Conservation (phyloP, 2,113 vertebrate genomes). For the Plotosus lineatus region DNA sequence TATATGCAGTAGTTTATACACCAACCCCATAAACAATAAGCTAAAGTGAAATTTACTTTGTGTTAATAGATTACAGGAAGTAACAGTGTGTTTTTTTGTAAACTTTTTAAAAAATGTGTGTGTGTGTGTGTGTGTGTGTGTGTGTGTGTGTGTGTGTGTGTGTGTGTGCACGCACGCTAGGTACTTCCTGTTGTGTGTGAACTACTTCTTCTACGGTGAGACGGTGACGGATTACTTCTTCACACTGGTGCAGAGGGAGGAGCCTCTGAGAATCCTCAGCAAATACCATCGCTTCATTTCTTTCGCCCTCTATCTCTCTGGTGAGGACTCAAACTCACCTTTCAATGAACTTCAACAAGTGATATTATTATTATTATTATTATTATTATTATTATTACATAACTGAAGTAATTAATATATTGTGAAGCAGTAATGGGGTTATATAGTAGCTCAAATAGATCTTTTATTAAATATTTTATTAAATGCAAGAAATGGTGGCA, state of each 20-base stretch:
- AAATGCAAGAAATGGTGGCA: too few species aligned
- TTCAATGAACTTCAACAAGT: too few species aligned
- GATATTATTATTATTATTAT: too few species aligned
- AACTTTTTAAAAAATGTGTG: background rate
- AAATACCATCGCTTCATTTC: slow-evolving; percentile 99
- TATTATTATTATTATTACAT: too few species aligned
- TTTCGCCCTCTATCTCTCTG: slow-evolving; percentile 93
- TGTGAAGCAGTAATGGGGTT: too few species aligned
- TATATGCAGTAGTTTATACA: background rate
- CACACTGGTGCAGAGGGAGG: slow-evolving; percentile 94
- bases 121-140: background rate
- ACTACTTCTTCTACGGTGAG: slow-evolving; percentile 98
- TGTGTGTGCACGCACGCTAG: slow-evolving; percentile 61
- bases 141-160: background rate
- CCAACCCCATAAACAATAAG: background rate
- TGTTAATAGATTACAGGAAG: background rate
- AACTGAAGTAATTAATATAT: too few species aligned
- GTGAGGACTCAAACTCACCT: too few species aligned
- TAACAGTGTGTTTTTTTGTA: background rate
- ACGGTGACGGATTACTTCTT: slow-evolving; percentile 98
- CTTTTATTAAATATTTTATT: too few species aligned
- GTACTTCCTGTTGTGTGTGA: slow-evolving; percentile 97
- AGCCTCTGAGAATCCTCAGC: slow-evolving; percentile 93
- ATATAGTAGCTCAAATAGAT: too few species aligned
- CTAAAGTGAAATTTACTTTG: background rate